phyloP scores from a whole-genome alignment of 2,888 invertebrate species.

The Diarsia mendica region DNA sequence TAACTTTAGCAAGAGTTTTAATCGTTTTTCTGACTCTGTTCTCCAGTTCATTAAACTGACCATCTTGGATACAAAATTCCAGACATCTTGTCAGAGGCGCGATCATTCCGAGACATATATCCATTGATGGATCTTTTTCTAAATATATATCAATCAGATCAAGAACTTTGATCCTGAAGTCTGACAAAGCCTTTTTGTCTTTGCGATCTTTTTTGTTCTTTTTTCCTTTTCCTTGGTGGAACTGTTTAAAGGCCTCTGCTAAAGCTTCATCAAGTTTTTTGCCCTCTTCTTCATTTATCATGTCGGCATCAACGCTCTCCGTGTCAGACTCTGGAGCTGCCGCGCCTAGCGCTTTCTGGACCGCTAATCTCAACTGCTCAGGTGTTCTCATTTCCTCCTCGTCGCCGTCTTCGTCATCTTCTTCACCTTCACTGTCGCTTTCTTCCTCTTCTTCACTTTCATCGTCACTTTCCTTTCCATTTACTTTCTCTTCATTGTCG shows the following conservation, averaged over 20 bases:
- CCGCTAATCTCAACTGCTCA: constrained; percentile 93
- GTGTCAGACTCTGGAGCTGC: constrained; percentile 91
- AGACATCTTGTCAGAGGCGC: constrained; percentile 92
- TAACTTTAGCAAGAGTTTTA: constrained; percentile 90
- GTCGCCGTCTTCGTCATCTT: constrained; percentile 77
- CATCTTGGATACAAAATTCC: constrained; percentile 93
- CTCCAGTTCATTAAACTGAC: constrained; percentile 92
- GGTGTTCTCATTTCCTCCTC: constrained; percentile 92
- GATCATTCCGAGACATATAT: constrained; percentile 92
- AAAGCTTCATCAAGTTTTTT: constrained; percentile 93
- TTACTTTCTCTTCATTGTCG: constrained; percentile 76
- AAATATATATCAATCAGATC: constrained; percentile 94
- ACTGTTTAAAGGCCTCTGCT: constrained; percentile 93
- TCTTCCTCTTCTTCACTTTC: constrained; percentile 75
- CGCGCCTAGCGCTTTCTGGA: constrained; percentile 92
- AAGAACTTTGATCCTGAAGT: constrained; percentile 93
- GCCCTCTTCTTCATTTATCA: constrained; percentile 94
- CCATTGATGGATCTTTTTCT: constrained; percentile 92
- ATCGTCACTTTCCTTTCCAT: constrained; percentile 78
- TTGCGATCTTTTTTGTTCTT: constrained; percentile 90
- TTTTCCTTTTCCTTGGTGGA: constrained; percentile 88
- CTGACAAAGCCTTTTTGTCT: constrained; percentile 92
- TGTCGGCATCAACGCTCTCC: constrained; percentile 93
- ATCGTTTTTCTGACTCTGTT: constrained; percentile 91
- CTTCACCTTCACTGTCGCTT: constrained; percentile 76